Evolutionary conservation across 92 coral and sea anemone genomes (phyloP), one percentile per base, ranked within the genome.

Genomic region (Epizoanthus scotinus): DNA sequence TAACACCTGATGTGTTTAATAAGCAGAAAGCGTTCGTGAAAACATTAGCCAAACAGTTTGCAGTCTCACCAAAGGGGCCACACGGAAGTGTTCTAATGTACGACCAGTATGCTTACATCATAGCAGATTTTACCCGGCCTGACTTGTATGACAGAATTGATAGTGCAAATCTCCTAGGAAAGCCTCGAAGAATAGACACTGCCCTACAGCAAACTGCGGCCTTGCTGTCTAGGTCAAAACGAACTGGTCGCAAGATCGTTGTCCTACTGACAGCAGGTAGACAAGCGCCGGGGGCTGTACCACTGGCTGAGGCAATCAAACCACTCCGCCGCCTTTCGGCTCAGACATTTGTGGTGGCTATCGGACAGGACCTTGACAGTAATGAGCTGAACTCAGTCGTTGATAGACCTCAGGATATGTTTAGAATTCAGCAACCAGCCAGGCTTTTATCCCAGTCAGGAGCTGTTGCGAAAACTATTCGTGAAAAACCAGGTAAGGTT

Each of bases 21-120:
- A 56, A 81, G 58, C 94, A 90, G 60, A 90, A 90, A 79, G 73
- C 82, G 25, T 95, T 90, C 68, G 95, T 92, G 4, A 87, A 89
- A 65, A 78, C 85, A 22, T 73, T 91, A 71, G 84, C 82, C 36
- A 83, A 85, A 49, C 63, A 67, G 55, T 78, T 90, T 60, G 54
- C 88, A 28, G 80, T 95, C 42, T 90, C 98, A 18, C 88, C 91
- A 25, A 87, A 87, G 3, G 92, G 92, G 0, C 89, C 95, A 5
- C 91, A 93, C 19, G 97, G 90, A 19, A 93, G 93, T 7, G 87
- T 96, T 27, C 71, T 91, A 18, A 90, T 86, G 54, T 96, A 96
- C 79, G 88, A 90, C 56, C 63, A 83, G 38, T 57, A 87, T 21
- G 85, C 91, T 34, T 65, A 84, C 82, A 88, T 88, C 26, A 88